Conservation (phyloP, 2,797 vertebrate species). For the Anas bernieri region DNA sequence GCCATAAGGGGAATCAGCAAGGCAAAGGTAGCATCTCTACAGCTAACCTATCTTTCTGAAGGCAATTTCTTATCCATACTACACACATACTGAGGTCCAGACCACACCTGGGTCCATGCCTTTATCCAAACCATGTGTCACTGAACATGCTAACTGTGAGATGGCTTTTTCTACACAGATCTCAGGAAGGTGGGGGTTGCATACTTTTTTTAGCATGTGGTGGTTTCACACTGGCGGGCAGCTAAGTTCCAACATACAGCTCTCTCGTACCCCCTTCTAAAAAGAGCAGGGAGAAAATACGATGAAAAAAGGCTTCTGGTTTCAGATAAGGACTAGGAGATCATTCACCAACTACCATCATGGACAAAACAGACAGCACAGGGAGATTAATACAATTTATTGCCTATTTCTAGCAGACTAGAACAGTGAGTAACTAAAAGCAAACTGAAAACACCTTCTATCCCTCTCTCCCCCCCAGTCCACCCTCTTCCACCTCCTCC, state of each 20-base stretch:
- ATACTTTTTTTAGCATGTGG: not conserved
- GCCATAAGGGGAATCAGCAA: not conserved
- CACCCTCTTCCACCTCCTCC: too few relatives aligned
- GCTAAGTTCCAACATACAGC: not conserved
- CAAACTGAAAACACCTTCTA: too few relatives aligned
- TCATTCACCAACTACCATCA: too few relatives aligned
- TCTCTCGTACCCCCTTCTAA: not conserved
- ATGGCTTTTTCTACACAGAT: not conserved
- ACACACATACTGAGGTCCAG: rapidly evolving
- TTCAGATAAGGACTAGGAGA: too few relatives aligned
- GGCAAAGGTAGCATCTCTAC: rapidly evolving
- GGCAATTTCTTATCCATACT: not conserved
- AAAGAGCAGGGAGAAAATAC: not conserved
- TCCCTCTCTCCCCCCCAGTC: too few relatives aligned
- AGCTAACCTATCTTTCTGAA: rapidly evolving
- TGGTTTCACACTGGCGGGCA: not conserved
- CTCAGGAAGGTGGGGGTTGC: not conserved
- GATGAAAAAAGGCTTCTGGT: not conserved
- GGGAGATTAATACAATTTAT: too few relatives aligned
- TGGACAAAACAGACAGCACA: too few relatives aligned
- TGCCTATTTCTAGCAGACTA: too few relatives aligned
- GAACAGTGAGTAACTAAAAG: too few relatives aligned
- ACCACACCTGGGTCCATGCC: too few relatives aligned
- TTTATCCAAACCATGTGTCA: rapidly evolving
- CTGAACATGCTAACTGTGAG: not conserved